Evolutionary conservation across 2,888 invertebrate genomes (phyloP).

Genomic region (Erebia palarica): DNA sequence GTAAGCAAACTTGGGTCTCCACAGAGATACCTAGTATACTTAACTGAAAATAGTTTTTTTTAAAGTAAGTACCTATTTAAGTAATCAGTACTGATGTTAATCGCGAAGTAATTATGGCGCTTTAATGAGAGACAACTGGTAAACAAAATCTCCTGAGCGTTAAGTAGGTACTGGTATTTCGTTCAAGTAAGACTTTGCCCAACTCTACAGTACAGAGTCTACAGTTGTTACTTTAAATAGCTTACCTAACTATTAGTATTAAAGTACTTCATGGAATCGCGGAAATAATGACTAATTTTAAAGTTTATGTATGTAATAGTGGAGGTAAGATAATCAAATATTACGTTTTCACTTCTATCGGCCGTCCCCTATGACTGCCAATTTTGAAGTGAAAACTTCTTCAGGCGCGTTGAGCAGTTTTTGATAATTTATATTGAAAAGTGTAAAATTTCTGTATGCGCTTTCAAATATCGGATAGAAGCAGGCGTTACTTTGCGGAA

Average conservation of each 20-base stretch:
- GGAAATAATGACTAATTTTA: conserved; percentile 22
- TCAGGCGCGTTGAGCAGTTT: too few species aligned
- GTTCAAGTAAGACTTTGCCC: conserved; percentile 13
- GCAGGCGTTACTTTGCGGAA: too few species aligned
- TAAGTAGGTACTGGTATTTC: conserved; percentile 18
- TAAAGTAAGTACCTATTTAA: conserved; percentile 4
- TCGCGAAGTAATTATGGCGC: conserved; percentile 29
- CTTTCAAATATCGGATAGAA: too few species aligned
- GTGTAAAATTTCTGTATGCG: too few species aligned
- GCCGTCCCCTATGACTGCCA: too few species aligned
- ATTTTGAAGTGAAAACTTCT: too few species aligned
- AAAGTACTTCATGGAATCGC: conserved; percentile 17
- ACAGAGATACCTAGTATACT: too few species aligned
- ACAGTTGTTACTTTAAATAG: not conserved
- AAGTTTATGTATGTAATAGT: not conserved
- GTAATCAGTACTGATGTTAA: conserved; percentile 18
- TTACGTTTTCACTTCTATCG: too few species aligned
- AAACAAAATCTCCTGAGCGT: conserved; percentile 22
- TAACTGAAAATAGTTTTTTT: not conserved
- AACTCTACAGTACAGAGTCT: not conserved
- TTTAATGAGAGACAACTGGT: conserved; percentile 28
- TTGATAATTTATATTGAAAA: too few species aligned
- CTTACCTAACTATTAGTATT: conserved; percentile 22
- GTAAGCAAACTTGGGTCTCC: too few species aligned
- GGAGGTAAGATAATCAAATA: not conserved